phyloP scores from a whole-genome alignment of 2,888 invertebrate genomes.

The Pollenia griseotomentosa region DNA sequence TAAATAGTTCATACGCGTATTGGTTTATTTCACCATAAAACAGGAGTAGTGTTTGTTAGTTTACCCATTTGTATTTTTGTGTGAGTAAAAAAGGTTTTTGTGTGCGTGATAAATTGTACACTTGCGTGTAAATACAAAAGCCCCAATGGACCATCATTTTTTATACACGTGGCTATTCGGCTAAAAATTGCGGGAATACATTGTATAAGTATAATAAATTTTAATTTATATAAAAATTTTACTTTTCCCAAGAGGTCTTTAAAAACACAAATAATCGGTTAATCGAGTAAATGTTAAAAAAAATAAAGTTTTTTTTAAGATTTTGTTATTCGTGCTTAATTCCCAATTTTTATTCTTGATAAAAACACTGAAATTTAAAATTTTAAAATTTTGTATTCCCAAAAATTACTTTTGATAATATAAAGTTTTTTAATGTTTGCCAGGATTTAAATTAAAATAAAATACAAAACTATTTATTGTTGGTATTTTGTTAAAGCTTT shows the following conservation, averaged over 20 bases:
- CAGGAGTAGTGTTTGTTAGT: background rate
- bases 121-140: slow-evolving; percentile 28
- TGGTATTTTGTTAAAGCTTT: too few relatives aligned
- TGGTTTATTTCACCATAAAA: slow-evolving; percentile 11
- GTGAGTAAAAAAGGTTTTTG: background rate
- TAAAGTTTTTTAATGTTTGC: background rate
- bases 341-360: too few relatives aligned
- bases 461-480: too few relatives aligned
- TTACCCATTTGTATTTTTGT: background rate
- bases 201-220: slow-evolving; percentile 44
- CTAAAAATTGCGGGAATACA: slow-evolving; percentile 55
- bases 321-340: too few relatives aligned
- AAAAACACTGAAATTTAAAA: too few relatives aligned
- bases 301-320: too few relatives aligned
- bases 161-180: slow-evolving; percentile 58
- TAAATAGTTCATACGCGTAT: background rate
- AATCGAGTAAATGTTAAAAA: background rate
- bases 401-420: too few relatives aligned
- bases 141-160: slow-evolving; percentile 19
- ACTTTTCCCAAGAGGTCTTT: background rate
- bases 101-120: slow-evolving; percentile 22
- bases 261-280: background rate
- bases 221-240: slow-evolving; percentile 51
- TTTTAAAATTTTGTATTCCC: too few relatives aligned
- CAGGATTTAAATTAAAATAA: too few relatives aligned